Percentiles rank a stretch among this genome's conserved stretches.
Evolutionary conservation across 2,113 vertebrate genomes (phyloP).

Genomic region (Sinocyclocheilus anshuiensis): DNA sequence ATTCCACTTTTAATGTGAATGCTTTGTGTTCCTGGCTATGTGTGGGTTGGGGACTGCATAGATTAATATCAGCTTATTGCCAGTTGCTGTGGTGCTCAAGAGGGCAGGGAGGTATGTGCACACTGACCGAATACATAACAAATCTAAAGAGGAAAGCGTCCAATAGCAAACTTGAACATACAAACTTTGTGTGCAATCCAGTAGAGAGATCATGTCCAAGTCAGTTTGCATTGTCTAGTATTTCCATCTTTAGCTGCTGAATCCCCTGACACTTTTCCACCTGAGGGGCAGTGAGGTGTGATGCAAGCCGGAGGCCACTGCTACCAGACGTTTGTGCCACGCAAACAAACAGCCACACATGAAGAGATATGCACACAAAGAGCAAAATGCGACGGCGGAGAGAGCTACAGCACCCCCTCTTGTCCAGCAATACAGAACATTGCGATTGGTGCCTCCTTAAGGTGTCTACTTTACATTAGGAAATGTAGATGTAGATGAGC

Average conservation of each 20-base stretch:
- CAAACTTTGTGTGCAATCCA: slow-evolving; percentile 76
- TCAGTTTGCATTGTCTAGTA: slow-evolving; percentile 53
- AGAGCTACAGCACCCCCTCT: slow-evolving; percentile 27
- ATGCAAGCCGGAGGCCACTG: slow-evolving; percentile 33
- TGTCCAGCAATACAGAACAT: slow-evolving; percentile 40
- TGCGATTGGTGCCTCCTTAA: slow-evolving; percentile 23
- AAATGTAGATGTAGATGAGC: slow-evolving; percentile 33
- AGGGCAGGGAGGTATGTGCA: slow-evolving; percentile 58
- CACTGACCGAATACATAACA: slow-evolving; percentile 84
- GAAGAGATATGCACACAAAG: slow-evolving; percentile 29
- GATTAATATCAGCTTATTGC: slow-evolving; percentile 65
- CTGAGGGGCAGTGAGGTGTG: slow-evolving; percentile 48
- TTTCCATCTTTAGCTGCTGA: slow-evolving; percentile 65
- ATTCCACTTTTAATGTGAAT: slow-evolving; percentile 27
- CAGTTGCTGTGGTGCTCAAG: slow-evolving; percentile 57
- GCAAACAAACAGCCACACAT: slow-evolving; percentile 40
- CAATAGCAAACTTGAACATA: slow-evolving; percentile 53
- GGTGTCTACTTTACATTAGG: slow-evolving; percentile 31
- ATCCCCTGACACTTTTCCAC: slow-evolving; percentile 61
- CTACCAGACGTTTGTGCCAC: not conserved
- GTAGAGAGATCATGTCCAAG: slow-evolving; percentile 67
- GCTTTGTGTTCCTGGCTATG: slow-evolving; percentile 44
- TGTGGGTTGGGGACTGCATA: slow-evolving; percentile 73
- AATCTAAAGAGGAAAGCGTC: slow-evolving; percentile 77
- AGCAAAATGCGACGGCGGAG: slow-evolving; percentile 6